Base-by-base conservation (phyloP, 2,888 invertebrate species). In the Drosophila kanekoi region DNA sequence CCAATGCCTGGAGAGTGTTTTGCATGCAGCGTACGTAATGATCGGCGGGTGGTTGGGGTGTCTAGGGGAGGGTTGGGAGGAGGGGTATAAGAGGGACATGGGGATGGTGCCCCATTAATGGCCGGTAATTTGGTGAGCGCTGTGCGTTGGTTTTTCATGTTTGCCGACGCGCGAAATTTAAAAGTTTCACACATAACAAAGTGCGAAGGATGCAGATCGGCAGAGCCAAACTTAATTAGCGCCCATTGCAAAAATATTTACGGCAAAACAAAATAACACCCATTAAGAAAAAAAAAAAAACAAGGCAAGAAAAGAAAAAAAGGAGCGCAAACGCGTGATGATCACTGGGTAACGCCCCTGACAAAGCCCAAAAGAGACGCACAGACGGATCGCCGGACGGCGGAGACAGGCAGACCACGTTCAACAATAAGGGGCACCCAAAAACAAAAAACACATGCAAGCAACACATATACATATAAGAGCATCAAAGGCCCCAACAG, bases 291-390 rank as follows among this genome's bases (percentile, higher is more conserved):
- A 58, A 70, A 69, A 58, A 70, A 61, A 44, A 49, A 44, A 35
- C 44, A 38, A 16, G n/a, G 14, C 9, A 37, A 20, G 32, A 20
- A 40, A 43, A 13, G 35, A 49, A 49, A 57, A 61, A 71, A 58
- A 72, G 80, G 68, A 83, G 86, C 81, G 90, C 90, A 90, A 90
- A 90, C 90, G 90, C 91, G 90, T 90, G 90, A 90, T 90, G 90
- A 90, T 90, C 90, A 90, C 87, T 83, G 81, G 90, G 90, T 78
- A 89, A 91, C 90, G 90, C 90, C 90, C 91, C 84, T 84, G 85
- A 79, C 82, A 87, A 87, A 86, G 79, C 71, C 71, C 75, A 81
- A 78, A 75, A 79, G 61, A 72, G 79, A 75, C 76, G 53, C 69
- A 61, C 60, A 61, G 62, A 62, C 61, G 37, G 68, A 59, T 38